Evolutionary conservation across 2,113 vertebrate genomes (phyloP), one percentile per base, ranked within the genome.

Genomic region (Trichechus manatus): DNA sequence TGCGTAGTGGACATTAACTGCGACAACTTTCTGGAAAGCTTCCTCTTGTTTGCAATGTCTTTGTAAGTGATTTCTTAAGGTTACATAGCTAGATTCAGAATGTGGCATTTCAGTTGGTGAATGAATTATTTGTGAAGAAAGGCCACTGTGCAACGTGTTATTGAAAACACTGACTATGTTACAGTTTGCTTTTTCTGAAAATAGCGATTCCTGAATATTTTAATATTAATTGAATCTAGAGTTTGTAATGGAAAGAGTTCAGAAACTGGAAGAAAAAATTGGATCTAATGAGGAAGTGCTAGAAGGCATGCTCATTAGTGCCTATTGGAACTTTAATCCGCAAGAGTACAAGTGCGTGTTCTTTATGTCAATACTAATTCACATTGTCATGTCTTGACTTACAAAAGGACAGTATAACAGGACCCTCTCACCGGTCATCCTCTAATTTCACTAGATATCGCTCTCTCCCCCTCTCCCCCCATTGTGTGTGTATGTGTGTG

Each of bases 51-150:
- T 89, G 33, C 75, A 81, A 3, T 90, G 59, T 87, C 68, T 92
- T 84, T 95, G 50, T 81, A 42, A 44, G 44, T 78, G 50, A 90
- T 87, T 89, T 87, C 68, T 95, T 94, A 94, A 95, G 92, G 31
- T 90, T 97, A 68, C 4, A 78, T 1, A 56, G 25, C 11, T 80
- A 78, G 56, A 77, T 92, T 89, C 74, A 70, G 87, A 96, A 90
- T 87, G 44, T 93, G 83, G 39, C 66, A 87, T 93, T 96, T 95
- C 80, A 92, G 56, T 87, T 70, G 61, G 74, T 80, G 94, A 95
- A 97, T 96, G 39, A 97, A 95, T 97, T 96, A 95, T 95, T 94
- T 91, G 93, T 96, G 93, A 91, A 96, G 83, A 84, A 96, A 94
- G 64, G 29, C 87, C 89, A 93, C 20, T 47, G 61, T 95, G 85